phyloP scores from a whole-genome alignment of 2,797 vertebrate genomes.

The Fistularia commersonii region DNA sequence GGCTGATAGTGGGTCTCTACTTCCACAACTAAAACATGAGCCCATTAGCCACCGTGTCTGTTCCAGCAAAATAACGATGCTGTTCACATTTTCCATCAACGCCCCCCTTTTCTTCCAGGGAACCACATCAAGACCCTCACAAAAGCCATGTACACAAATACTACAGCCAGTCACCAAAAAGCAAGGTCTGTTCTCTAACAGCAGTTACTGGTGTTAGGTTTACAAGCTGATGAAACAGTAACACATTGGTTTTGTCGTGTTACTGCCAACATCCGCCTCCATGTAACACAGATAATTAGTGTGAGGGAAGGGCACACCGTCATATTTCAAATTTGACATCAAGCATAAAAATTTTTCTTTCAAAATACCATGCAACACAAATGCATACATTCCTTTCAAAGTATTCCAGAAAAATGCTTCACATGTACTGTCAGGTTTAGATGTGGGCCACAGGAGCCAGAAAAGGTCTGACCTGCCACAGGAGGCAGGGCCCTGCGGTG shows the following conservation, averaged over 20 bases:
- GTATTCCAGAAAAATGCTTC: background rate
- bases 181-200: slow-evolving; percentile 39
- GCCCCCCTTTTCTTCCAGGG: slow-evolving; percentile 26
- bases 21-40: slow-evolving; percentile 43
- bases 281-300: slow-evolving; percentile 5
- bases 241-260: slow-evolving; percentile 37
- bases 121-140: slow-evolving; percentile 47
- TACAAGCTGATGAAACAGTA: slow-evolving; percentile 52
- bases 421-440: background rate
- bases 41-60: slow-evolving; percentile 27
- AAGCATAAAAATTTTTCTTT: background rate
- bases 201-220: slow-evolving; percentile 34
- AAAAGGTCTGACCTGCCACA: slow-evolving; percentile 4
- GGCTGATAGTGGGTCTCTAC: slow-evolving; percentile 49
- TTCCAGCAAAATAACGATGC: slow-evolving; percentile 40
- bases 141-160: slow-evolving; percentile 16
- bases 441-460: background rate
- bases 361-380: background rate
- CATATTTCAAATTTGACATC: slow-evolving; percentile 28
- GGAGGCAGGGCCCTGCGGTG: slow-evolving; percentile 5
- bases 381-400: background rate
- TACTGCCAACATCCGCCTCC: slow-evolving; percentile 50
- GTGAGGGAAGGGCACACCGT: slow-evolving; percentile 15
- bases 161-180: slow-evolving; percentile 47
- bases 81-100: slow-evolving; percentile 68